These are phyloP conservation scores for Helicoverpa zea DNA, from an alignment of 1,140 invertebrate species.

Conservation along the genomic window DNA sequence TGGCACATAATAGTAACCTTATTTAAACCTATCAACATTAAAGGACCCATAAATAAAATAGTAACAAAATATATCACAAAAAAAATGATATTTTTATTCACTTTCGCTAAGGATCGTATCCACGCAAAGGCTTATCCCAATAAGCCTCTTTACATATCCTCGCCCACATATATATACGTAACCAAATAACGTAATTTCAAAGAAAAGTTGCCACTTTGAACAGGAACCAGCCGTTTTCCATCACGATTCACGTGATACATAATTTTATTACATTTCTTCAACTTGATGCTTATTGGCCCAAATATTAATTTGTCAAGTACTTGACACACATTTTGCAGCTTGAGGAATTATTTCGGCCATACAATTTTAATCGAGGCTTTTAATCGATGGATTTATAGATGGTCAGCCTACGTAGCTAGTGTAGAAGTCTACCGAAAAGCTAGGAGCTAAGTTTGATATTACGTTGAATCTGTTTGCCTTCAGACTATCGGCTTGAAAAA, in stretches of 20 bases:
- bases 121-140: constrained; percentile 60
- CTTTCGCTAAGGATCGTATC: constrained; percentile 41
- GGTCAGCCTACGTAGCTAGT: not conserved
- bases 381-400: constrained; percentile 1
- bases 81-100: constrained; percentile 42
- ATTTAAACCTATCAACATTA: not conserved
- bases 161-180: constrained; percentile 54
- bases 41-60: constrained; percentile 8
- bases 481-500: no score
- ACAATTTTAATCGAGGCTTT: no score
- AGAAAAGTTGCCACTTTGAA: constrained; percentile 63
- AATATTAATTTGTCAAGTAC: constrained; percentile 50
- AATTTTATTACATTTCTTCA: constrained; percentile 63
- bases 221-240: constrained; percentile 58
- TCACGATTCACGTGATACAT: constrained; percentile 61
- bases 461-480: no score
- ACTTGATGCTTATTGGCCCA: constrained; percentile 49
- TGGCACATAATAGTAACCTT: not conserved
- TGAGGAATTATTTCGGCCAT: not conserved
- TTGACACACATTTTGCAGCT: constrained; percentile 32
- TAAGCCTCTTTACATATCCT: constrained; percentile 71
- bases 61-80: constrained; percentile 12
- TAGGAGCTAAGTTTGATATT: no score
- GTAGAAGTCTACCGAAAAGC: no score
- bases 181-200: constrained; percentile 68